Percentiles rank a stretch among this genome's conserved stretches.
Conservation (phyloP, 2,797 vertebrate genomes). For the Steatocranus sp. region DNA sequence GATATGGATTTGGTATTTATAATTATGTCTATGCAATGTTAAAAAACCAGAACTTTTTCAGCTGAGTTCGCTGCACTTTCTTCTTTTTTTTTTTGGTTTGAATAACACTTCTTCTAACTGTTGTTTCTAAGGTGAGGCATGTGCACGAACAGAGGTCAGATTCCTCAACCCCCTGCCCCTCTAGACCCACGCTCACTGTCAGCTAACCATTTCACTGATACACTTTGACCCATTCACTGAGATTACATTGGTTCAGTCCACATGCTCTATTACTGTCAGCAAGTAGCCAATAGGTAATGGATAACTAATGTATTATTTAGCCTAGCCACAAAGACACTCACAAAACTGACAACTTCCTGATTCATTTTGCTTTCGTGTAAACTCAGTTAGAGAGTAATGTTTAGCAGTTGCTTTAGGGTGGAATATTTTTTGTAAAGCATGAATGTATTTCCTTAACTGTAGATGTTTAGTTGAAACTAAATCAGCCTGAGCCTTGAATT, state of each 20-base stretch:
- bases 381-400: background rate
- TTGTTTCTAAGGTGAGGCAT: background rate
- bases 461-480: slow-evolving; percentile 10
- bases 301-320: background rate
- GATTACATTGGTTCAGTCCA: background rate
- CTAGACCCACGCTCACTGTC: slow-evolving; percentile 3
- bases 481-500: background rate
- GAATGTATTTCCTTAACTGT: slow-evolving; percentile 8
- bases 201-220: slow-evolving; percentile 30
- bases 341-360: slow-evolving; percentile 1
- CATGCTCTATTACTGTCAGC: background rate
- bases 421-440: background rate
- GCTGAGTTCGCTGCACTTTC: accelerated
- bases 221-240: slow-evolving; percentile 26
- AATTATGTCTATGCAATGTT: background rate
- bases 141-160: slow-evolving; percentile 42
- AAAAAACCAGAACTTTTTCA: background rate
- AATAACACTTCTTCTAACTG: background rate
- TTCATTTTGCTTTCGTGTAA: background rate
- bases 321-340: background rate
- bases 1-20: background rate
- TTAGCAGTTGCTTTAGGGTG: background rate
- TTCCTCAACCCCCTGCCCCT: slow-evolving; percentile 10
- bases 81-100: accelerated
- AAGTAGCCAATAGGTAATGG: background rate